Evolutionary conservation across 2,888 invertebrate species (phyloP).

Genomic region (Hipparchia sbordonii): DNA sequence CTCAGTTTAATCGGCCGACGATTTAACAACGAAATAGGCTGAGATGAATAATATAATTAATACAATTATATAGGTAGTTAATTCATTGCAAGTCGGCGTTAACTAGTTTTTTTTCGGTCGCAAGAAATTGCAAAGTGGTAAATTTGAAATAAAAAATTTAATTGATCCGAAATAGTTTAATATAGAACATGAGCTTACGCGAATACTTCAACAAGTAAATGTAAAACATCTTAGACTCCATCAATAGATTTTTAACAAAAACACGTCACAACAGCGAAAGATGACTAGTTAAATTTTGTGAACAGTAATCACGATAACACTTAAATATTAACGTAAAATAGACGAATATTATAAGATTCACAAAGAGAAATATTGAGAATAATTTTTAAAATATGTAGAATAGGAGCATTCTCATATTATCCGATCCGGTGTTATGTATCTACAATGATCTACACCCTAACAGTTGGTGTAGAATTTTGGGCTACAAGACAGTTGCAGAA

Average conservation of each 20-base stretch:
- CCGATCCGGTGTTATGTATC: neutral
- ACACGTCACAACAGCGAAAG: conserved; percentile 69
- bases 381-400: conserved; percentile 5
- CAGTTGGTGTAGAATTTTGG: no score
- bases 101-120: no score
- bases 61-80: no score
- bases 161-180: conserved; percentile 66
- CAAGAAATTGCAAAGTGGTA: neutral
- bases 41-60: no score
- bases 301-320: conserved; percentile 44
- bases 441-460: no score
- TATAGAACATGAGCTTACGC: conserved; percentile 66
- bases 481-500: no score
- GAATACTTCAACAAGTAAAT: conserved; percentile 70
- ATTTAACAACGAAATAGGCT: no score
- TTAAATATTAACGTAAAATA: conserved; percentile 25
- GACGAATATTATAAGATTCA: conserved; percentile 26
- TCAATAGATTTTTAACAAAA: conserved; percentile 62
- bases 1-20: no score
- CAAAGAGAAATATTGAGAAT: conserved; percentile 10
- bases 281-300: conserved; percentile 54
- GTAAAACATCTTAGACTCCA: conserved; percentile 69
- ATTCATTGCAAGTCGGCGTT: no score
- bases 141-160: conserved; percentile 31
- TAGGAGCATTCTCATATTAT: conserved; percentile 27